Evolutionary conservation across 2,797 vertebrate species (phyloP).

Genomic region (Tolypeutes matacus): DNA sequence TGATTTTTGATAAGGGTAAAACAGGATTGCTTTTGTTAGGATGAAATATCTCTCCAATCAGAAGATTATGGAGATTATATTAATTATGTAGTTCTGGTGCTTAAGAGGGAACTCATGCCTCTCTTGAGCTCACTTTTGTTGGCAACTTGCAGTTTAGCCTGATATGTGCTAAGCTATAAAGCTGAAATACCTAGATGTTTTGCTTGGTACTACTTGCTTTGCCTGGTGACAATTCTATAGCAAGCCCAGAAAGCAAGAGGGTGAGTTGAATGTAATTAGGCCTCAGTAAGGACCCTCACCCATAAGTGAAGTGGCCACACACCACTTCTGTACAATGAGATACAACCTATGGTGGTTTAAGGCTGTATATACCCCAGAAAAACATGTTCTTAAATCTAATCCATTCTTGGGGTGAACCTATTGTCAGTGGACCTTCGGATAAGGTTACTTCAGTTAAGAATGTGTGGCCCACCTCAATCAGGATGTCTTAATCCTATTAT

Average conservation of each 20-base stretch:
- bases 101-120: background rate
- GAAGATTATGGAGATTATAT: background rate
- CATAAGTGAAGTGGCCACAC: background rate
- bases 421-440: too few species aligned
- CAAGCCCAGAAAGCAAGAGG: background rate
- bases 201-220: background rate
- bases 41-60: background rate
- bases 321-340: background rate
- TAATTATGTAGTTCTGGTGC: conserved; percentile 33
- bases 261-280: background rate
- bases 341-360: background rate
- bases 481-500: too few species aligned
- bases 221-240: background rate
- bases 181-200: background rate
- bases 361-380: too few species aligned
- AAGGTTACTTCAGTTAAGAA: too few species aligned
- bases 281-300: background rate
- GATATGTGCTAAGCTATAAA: background rate
- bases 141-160: background rate
- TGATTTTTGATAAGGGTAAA: conserved; percentile 65
- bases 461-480: too few species aligned
- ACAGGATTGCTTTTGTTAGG: conserved; percentile 49
- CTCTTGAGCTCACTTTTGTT: background rate
- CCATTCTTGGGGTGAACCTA: too few species aligned
- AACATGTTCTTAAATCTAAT: too few species aligned